A percentile compares a stretch with the other conserved stretches of the same genome.
These are phyloP conservation scores for Drosophila subsilvestris DNA, from an alignment of 2,888 invertebrate genomes.

Conservation along the genomic window DNA sequence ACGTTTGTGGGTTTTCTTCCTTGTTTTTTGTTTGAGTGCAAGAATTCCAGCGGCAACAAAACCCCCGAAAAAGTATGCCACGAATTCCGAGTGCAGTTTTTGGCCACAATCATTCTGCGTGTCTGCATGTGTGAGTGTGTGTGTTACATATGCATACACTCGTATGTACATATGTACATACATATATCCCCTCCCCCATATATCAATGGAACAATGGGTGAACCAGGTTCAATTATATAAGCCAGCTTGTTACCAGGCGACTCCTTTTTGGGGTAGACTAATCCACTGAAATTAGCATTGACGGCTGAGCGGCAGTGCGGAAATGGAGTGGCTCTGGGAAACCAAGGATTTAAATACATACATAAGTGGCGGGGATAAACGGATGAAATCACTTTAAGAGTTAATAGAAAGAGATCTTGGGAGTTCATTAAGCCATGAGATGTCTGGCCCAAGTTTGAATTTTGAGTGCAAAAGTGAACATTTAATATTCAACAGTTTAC, in stretches of 20 bases:
- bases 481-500: too few relatives aligned
- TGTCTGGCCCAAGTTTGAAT: too few relatives aligned
- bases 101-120: conserved; percentile 19
- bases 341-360: too few relatives aligned
- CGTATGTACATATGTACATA: not conserved
- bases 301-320: not conserved
- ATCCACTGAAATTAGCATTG: not conserved
- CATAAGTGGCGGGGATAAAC: not conserved
- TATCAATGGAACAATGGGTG: not conserved
- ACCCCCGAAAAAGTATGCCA: conserved; percentile 50
- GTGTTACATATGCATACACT: conserved; percentile 4
- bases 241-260: conserved; percentile 31
- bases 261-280: not conserved
- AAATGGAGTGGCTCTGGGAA: not conserved
- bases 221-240: conserved; percentile 40
- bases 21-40: conserved; percentile 27
- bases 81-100: conserved; percentile 40
- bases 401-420: not conserved
- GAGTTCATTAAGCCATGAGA: not conserved
- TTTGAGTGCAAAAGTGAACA: too few relatives aligned
- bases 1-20: not conserved
- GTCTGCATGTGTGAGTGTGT: conserved; percentile 2
- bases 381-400: not conserved
- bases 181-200: too few relatives aligned
- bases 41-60: conserved; percentile 21